Percentiles rank a stretch among this genome's conserved stretches.
Conservation (phyloP, 2,888 invertebrate species). For the Laothoe populi region DNA sequence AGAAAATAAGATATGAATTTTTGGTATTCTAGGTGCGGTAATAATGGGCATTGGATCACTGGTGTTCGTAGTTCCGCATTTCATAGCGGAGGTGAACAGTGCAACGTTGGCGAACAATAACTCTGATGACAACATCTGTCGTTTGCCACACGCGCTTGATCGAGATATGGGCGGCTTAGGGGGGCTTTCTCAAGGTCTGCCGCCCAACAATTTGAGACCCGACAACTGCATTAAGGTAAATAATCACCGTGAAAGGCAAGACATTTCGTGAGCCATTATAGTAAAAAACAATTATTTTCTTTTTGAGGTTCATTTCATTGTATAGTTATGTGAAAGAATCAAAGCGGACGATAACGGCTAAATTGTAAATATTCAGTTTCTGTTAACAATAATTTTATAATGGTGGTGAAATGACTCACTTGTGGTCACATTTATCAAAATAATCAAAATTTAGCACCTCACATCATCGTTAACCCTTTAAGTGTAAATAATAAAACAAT, state of each 20-base stretch:
- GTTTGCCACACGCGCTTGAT: conserved; percentile 87
- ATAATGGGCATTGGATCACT: conserved; percentile 97
- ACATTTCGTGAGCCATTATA: background rate
- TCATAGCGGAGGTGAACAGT: conserved; percentile 92
- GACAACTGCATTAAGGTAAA: conserved; percentile 91
- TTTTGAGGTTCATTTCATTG: too few species aligned
- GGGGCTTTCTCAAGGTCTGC: conserved; percentile 88
- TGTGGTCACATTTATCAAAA: too few species aligned
- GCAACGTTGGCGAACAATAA: conserved; percentile 88
- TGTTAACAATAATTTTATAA: too few species aligned
- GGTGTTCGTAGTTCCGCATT: conserved; percentile 96
- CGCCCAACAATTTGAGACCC: conserved; percentile 89
- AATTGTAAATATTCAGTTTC: too few species aligned
- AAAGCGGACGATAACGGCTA: too few species aligned
- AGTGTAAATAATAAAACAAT: too few species aligned
- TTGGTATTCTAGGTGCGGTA: conserved; percentile 87
- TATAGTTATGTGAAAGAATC: too few species aligned
- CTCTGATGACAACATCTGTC: conserved; percentile 92
- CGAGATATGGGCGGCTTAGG: conserved; percentile 91
- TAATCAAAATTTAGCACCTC: too few species aligned
- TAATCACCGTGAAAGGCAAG: background rate
- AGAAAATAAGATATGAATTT: conserved; percentile 21
- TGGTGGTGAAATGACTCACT: too few species aligned
- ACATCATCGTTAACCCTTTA: too few species aligned
- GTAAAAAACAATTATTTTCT: background rate